A percentile compares a stretch with the other conserved stretches of the same genome.
phyloP scores from a whole-genome alignment of 2,888 invertebrate genomes.

The Amaurobius ferox region DNA sequence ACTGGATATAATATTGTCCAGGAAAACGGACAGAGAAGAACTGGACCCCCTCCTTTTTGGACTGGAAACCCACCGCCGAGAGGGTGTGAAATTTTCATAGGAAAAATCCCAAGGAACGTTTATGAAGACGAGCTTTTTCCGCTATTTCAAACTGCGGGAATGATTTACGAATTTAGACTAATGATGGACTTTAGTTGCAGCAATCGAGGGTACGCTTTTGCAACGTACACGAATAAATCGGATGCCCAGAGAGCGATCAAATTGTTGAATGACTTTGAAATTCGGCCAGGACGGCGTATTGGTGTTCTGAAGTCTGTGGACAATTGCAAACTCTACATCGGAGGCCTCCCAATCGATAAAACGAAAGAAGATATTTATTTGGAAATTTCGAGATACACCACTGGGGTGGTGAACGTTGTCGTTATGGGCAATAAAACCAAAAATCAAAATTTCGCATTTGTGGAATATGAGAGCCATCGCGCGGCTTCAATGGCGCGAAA shows the following conservation, averaged over 20 bases:
- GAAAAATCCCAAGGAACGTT: constrained; percentile 86
- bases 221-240: constrained; percentile 80
- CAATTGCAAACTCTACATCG: constrained; percentile 88
- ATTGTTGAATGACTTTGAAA: constrained; percentile 83
- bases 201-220: constrained; percentile 89
- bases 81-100: constrained; percentile 87
- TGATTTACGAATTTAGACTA: constrained; percentile 85
- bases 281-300: constrained; percentile 82
- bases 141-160: constrained; percentile 83
- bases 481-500: constrained; percentile 80
- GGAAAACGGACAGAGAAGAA: constrained; percentile 87
- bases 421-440: constrained; percentile 83
- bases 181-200: constrained; percentile 86
- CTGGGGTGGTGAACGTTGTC: constrained; percentile 83
- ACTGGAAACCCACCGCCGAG: constrained; percentile 81
- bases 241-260: constrained; percentile 84
- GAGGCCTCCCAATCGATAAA: constrained; percentile 84
- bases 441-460: constrained; percentile 89
- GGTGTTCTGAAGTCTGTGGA: constrained; percentile 88
- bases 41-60: constrained; percentile 81
- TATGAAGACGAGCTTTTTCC: constrained; percentile 88
- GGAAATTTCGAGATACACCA: constrained; percentile 82
- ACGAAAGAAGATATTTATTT: constrained; percentile 81
- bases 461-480: constrained; percentile 86
- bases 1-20: constrained; percentile 81